Evolutionary conservation across 92 coral and sea anemone genomes (phyloP), one percentile per base, ranked within the genome.

Genomic region (Heliopora coerulea): DNA sequence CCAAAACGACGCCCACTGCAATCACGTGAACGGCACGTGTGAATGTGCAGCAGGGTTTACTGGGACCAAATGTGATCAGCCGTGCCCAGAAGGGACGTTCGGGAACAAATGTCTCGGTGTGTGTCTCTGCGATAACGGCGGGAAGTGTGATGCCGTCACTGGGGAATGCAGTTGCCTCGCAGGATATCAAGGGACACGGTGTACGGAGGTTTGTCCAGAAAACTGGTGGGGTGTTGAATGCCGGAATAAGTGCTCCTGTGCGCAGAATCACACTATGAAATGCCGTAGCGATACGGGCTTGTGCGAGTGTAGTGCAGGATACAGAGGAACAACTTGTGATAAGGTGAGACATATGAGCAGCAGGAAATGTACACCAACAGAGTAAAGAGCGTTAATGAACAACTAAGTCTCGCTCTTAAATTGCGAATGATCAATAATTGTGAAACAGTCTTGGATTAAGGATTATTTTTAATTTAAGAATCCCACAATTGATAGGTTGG

Each of bases 41-140:
- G 48, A 25, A 14, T 93, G 98, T 67, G 73, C 64, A 10, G 85
- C 92, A 18, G 98, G 98, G 4, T 83, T 75, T 74, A 76, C 78
- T 56, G 99, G 99, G 17, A 88, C 78, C 26, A 40, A 54, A 59
- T 95, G 99, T 30, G 99, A 95, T 49, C 82, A 88, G 63, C 74
- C 72, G 27, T 95, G 99, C 59, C 91, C 91, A 18, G 93, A 83
- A 44, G 96, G 96, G 48, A 72, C 15, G 15, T 95, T 78, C 65
- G 99, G 99, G 52, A 35, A 49, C 20, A 83, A 83, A 49, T 95
- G 99, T 64, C 50, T 48, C 8, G 59, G 77, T 3, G 63, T 56
- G 3, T 95, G 99, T 73, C 72, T 76, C 9, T 95, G 99, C 79
- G 82, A 79, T 49, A 95, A 95, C 68, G 90, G 79, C 37, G 99